These are phyloP conservation scores for Cistogaster globosa DNA, from an alignment of 2,888 invertebrate genomes.

Conservation along the genomic window DNA sequence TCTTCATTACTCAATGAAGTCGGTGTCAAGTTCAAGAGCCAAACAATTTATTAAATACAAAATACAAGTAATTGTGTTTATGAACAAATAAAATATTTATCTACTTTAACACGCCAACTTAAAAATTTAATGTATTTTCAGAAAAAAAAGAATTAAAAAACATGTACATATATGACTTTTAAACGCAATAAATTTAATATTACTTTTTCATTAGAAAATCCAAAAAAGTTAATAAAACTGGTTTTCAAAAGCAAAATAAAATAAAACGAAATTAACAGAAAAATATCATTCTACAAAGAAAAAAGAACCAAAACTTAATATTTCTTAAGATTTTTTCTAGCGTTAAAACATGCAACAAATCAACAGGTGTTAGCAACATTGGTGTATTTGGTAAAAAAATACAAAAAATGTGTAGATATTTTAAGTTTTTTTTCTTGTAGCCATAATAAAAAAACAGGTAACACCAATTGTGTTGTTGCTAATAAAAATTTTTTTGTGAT, in stretches of 20 bases:
- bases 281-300: slow-evolving; percentile 5
- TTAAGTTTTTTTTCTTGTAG: neutral
- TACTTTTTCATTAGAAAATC: slow-evolving; percentile 21
- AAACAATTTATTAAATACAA: slow-evolving; percentile 36
- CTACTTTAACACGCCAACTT: slow-evolving; percentile 63
- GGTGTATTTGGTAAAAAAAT: slow-evolving; percentile 58
- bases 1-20: slow-evolving; percentile 9
- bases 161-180: slow-evolving; percentile 5
- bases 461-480: neutral
- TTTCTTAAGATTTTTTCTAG: neutral
- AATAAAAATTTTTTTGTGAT: neutral
- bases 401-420: slow-evolving; percentile 24
- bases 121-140: slow-evolving; percentile 14
- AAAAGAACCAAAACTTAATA: slow-evolving; percentile 9
- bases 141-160: slow-evolving; percentile 5
- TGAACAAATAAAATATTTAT: slow-evolving; percentile 21
- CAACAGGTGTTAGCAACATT: slow-evolving; percentile 52
- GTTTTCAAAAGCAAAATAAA: slow-evolving; percentile 74
- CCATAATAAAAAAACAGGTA: neutral
- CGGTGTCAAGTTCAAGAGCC: slow-evolving; percentile 60
- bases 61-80: slow-evolving; percentile 23
- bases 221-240: slow-evolving; percentile 80
- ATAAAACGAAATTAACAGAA: too few species aligned
- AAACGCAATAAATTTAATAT: slow-evolving; percentile 35
- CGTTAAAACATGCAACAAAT: slow-evolving; percentile 6